These are phyloP conservation scores for Clarias fuscus DNA, from an alignment of 2,797 vertebrate species.

Conservation along the genomic window DNA sequence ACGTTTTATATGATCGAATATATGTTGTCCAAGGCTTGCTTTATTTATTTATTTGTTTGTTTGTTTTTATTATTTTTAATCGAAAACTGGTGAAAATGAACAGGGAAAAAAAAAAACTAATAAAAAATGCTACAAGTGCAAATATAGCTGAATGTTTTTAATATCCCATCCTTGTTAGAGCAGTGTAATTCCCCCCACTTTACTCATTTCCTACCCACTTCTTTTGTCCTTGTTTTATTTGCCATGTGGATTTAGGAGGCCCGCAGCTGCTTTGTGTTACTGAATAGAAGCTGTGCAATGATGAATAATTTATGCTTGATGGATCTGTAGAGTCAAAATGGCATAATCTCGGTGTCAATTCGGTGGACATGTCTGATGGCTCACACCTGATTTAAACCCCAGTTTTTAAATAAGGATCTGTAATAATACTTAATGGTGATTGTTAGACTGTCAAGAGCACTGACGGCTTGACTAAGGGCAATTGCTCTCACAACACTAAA, in stretches of 20 bases:
- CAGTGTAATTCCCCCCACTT: background rate
- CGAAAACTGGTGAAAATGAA: no score
- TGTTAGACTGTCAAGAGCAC: background rate
- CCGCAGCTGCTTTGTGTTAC: background rate
- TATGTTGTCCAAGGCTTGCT: no score
- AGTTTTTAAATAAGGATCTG: background rate
- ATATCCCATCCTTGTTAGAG: background rate
- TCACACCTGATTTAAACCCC: background rate
- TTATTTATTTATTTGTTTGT: background rate
- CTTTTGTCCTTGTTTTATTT: background rate
- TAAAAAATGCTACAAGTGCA: background rate
- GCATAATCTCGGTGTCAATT: background rate
- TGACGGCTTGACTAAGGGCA: background rate
- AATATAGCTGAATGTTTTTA: background rate
- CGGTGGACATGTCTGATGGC: background rate
- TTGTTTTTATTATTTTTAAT: no score
- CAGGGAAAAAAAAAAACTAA: no score
- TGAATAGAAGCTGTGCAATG: background rate
- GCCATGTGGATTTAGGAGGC: background rate
- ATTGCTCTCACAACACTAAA: background rate
- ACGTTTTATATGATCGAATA: background rate
- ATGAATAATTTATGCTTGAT: conserved; percentile 16
- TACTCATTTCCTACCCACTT: background rate
- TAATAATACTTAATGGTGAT: background rate
- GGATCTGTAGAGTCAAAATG: conserved; percentile 18